Conservation (phyloP, 2,888 invertebrate species). For the Orchesella flavescens region DNA sequence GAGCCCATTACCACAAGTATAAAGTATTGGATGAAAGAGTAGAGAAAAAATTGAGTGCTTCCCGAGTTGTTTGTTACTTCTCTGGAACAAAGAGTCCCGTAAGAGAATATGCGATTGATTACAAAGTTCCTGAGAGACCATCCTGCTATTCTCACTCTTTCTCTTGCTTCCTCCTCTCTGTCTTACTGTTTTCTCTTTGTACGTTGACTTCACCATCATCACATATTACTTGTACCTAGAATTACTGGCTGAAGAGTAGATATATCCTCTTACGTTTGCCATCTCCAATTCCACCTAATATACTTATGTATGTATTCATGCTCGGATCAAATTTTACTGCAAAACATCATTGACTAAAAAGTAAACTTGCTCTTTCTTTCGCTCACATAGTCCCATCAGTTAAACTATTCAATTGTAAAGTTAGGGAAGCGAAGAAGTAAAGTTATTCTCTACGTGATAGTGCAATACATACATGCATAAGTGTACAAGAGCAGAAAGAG, state of each 20-base stretch:
- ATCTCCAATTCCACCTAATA: slow-evolving; percentile 6
- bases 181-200: not conserved
- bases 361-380: not conserved
- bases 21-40: slow-evolving; percentile 39
- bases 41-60: slow-evolving; percentile 54
- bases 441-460: not conserved
- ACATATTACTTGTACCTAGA: too few relatives aligned
- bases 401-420: not conserved
- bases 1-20: slow-evolving; percentile 3
- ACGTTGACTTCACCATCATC: not conserved
- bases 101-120: slow-evolving; percentile 68
- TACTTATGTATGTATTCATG: not conserved
- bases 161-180: slow-evolving; percentile 31
- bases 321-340: too few relatives aligned
- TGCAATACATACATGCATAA: too few relatives aligned
- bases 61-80: slow-evolving; percentile 53
- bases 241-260: too few relatives aligned
- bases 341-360: not conserved
- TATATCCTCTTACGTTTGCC: slow-evolving; percentile 3
- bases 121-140: slow-evolving; percentile 65
- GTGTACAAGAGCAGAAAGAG: too few relatives aligned
- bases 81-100: slow-evolving; percentile 62
- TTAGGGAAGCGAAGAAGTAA: not conserved
- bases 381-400: not conserved
- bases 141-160: slow-evolving; percentile 50